Conservation (phyloP, 2,888 invertebrate species). For the Scaptomyza tumidula region DNA sequence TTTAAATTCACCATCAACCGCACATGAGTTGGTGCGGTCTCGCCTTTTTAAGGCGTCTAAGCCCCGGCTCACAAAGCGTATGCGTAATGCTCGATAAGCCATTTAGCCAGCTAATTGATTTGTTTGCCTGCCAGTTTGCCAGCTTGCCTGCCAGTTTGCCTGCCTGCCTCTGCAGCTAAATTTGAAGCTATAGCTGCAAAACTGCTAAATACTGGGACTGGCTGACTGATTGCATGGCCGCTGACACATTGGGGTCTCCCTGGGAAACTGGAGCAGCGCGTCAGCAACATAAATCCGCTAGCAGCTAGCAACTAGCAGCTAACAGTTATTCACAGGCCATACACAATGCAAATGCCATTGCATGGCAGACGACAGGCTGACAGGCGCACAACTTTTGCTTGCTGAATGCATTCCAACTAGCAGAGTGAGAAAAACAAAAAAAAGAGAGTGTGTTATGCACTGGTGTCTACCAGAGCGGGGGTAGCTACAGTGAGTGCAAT, state of each 20-base stretch:
- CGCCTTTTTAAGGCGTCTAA: slow-evolving; percentile 18
- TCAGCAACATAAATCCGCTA: slow-evolving; percentile 19
- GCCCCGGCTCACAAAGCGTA: slow-evolving; percentile 20
- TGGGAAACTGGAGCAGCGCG: slow-evolving; percentile 42
- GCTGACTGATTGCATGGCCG: slow-evolving; percentile 61
- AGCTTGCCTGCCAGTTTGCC: background rate
- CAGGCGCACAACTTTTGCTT: slow-evolving; percentile 45
- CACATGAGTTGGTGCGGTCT: slow-evolving; percentile 8
- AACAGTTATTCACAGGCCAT: slow-evolving; percentile 13
- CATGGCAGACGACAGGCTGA: slow-evolving; percentile 48
- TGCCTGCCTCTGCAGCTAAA: background rate
- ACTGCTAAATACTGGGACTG: slow-evolving; percentile 2
- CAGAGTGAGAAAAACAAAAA: background rate
- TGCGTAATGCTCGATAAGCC: slow-evolving; percentile 47
- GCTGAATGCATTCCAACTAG: slow-evolving; percentile 46
- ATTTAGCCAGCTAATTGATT: slow-evolving; percentile 61
- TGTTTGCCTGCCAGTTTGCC: slow-evolving; percentile 41
- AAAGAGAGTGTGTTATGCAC: no score
- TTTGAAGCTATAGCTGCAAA: slow-evolving; percentile 6
- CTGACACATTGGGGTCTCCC: slow-evolving; percentile 63
- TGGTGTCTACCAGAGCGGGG: background rate
- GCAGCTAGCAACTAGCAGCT: background rate
- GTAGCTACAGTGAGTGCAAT: slow-evolving; percentile 48
- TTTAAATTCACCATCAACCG: slow-evolving; percentile 2
- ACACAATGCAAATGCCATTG: slow-evolving; percentile 43